These are phyloP conservation scores for Podabrus alpinus DNA, from an alignment of 2,888 invertebrate genomes.

Conservation along the genomic window DNA sequence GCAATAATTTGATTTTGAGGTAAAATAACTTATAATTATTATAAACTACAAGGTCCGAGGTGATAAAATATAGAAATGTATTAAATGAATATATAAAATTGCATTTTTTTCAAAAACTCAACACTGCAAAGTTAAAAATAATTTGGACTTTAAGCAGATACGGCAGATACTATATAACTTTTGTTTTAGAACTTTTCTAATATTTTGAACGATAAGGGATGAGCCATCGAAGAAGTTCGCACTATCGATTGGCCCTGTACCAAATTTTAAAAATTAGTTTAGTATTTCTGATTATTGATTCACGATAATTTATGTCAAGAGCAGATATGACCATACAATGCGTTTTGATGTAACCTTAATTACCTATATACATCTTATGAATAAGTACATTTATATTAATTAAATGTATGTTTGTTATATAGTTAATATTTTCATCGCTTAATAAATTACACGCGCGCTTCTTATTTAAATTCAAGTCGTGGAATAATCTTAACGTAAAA, in stretches of 20 bases:
- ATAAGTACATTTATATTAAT: neutral
- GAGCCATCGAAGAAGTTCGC: too few species aligned
- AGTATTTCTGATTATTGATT: neutral
- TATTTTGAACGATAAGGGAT: too few species aligned
- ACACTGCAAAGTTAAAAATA: too few species aligned
- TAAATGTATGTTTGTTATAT: neutral
- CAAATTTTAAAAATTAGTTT: neutral
- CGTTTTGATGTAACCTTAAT: slow-evolving; percentile 2
- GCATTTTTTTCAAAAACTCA: too few species aligned
- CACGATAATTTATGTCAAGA: neutral
- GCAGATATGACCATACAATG: neutral
- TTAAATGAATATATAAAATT: too few species aligned
- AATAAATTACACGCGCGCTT: neutral
- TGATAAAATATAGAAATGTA: too few species aligned
- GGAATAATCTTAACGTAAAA: neutral
- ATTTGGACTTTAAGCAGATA: too few species aligned
- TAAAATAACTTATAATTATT: too few species aligned
- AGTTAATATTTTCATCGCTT: neutral
- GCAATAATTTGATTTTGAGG: too few species aligned
- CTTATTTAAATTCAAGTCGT: neutral
- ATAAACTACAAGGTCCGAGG: too few species aligned
- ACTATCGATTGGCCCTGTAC: neutral
- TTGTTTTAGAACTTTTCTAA: too few species aligned
- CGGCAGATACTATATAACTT: too few species aligned
- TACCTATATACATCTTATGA: neutral